phyloP scores from a whole-genome alignment of 2,113 vertebrate genomes.

The Cyprinodon brontotheroides region DNA sequence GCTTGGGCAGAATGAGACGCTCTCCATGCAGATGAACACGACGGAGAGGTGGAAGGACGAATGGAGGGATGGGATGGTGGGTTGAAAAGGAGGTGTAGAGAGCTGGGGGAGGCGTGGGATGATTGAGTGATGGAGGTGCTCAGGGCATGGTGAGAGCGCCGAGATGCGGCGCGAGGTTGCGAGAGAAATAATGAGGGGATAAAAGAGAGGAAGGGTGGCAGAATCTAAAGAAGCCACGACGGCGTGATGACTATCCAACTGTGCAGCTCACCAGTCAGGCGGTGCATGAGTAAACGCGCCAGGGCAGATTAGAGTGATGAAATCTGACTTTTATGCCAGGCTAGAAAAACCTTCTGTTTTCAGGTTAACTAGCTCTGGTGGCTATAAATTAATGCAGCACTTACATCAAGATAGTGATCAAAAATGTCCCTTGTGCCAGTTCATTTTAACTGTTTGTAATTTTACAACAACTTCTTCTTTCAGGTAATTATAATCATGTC shows the following conservation, averaged over 20 bases:
- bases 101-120: conserved; percentile 36
- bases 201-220: conserved; percentile 39
- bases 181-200: conserved; percentile 63
- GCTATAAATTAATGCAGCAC: neutral
- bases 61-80: conserved; percentile 44
- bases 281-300: conserved; percentile 33
- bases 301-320: conserved; percentile 24
- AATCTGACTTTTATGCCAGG: conserved; percentile 6
- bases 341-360: conserved; percentile 15
- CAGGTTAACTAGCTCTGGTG: neutral
- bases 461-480: no score
- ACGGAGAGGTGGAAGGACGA: conserved; percentile 42
- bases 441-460: no score
- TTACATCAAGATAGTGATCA: neutral
- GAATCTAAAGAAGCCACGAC: conserved; percentile 34
- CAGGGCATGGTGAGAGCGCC: conserved; percentile 35
- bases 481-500: no score
- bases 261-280: conserved; percentile 14
- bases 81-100: conserved; percentile 62
- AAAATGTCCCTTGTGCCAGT: neutral
- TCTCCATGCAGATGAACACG: conserved; percentile 64
- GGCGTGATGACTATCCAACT: conserved; percentile 26
- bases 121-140: conserved; percentile 56
- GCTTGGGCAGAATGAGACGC: conserved; percentile 54
- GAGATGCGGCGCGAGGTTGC: conserved; percentile 27